Conservation (phyloP, 2,888 invertebrate genomes). For the Hypselothyrea guttata region DNA sequence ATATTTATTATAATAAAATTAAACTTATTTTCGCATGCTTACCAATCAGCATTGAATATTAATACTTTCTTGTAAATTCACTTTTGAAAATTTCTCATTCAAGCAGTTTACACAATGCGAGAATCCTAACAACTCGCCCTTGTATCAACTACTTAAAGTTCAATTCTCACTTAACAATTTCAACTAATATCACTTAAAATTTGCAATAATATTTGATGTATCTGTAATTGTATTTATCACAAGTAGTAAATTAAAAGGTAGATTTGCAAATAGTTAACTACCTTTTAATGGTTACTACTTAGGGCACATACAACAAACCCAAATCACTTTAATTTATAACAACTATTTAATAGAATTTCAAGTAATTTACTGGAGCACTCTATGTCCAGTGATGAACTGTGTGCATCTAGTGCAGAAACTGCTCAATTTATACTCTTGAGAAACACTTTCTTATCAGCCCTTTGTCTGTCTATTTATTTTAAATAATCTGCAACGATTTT, state of each 20-base stretch:
- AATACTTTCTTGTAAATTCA: background rate
- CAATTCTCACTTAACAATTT: slow-evolving; percentile 15
- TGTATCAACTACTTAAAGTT: slow-evolving; percentile 56
- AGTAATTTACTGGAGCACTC: background rate
- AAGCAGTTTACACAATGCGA: slow-evolving; percentile 56
- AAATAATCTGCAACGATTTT: slow-evolving; percentile 20
- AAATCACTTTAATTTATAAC: background rate
- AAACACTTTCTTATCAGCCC: slow-evolving; percentile 16
- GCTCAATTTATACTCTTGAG: slow-evolving; percentile 29
- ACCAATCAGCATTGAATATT: too few relatives aligned
- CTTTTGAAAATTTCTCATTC: slow-evolving; percentile 32
- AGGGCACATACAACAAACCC: slow-evolving; percentile 18
- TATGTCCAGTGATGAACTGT: slow-evolving; percentile 24
- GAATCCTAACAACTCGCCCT: slow-evolving; percentile 30
- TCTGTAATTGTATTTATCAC: slow-evolving; percentile 22
- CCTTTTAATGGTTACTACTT: slow-evolving; percentile 65
- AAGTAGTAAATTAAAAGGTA: slow-evolving; percentile 67
- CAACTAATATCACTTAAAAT: background rate
- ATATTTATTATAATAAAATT: too few relatives aligned
- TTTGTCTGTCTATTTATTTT: slow-evolving; percentile 1
- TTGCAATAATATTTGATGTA: background rate
- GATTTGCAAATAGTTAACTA: slow-evolving; percentile 16
- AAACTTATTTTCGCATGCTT: too few relatives aligned
- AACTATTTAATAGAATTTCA: too few relatives aligned
- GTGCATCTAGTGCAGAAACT: background rate